Evolutionary conservation across 1,140 invertebrate genomes (phyloP), one percentile per base, ranked within the genome.

Genomic region (Mya arenaria): DNA sequence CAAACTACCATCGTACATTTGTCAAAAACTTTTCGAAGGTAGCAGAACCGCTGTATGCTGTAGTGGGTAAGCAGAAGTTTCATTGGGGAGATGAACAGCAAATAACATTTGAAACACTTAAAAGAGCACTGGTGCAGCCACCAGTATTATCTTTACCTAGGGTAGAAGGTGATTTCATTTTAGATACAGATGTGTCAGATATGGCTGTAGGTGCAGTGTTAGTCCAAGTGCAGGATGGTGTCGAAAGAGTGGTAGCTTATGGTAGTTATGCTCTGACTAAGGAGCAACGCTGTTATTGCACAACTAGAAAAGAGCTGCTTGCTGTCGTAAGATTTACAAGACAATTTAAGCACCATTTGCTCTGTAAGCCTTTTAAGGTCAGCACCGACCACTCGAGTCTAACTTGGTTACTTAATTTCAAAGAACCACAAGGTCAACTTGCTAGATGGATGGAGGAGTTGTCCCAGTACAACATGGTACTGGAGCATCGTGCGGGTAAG

Each of bases 1-100:
- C n/a, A n/a, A n/a, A n/a, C n/a, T 90, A 86, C 65, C 89, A 89
- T 77, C 17, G 87, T n/a, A 77, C 77, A 63, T 90, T 89, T 82
- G 83, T 91, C 28, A 25, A 34, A 30, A 68, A 75, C 34, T 90
- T 87, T 82, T 66, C 85, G 15, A 23, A 60, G 13, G 72, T 87
- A 28, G 81, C 85, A 10, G 58, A 37, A n/a, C 81, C 85, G 5
- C 48, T 85, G 17, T 36, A 85, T 71, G n/a, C 28, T 4, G 60
- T 85, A 8, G 73, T 52, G 19, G 55, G 63, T 48, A 83, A 71
- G 32, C 23, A 65, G 28, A 23, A 34, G 10, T 66, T 68, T 37
- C 15, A 19, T n/a, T 69, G 63, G 75, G 58, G 41, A 13, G 4
- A 52, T 30, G 62, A 79, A 4, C 58, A 65, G 56, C 17, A 79